Evolutionary conservation across 2,797 vertebrate species (phyloP).

Genomic region (Dermochelys coriacea): DNA sequence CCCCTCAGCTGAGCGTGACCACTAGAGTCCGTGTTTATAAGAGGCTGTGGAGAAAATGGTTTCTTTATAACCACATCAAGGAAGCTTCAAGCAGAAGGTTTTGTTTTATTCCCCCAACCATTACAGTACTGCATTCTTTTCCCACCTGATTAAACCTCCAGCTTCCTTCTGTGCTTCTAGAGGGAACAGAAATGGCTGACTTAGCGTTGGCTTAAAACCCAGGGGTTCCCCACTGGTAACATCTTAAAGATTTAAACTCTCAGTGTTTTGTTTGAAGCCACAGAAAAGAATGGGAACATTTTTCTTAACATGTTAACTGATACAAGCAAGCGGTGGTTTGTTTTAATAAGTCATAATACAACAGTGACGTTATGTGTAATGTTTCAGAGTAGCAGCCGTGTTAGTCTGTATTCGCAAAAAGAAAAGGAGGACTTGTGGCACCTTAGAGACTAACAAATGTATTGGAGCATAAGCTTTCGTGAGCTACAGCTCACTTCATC

Average conservation of each 20-base stretch:
- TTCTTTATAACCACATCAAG: not conserved
- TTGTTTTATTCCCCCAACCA: not conserved
- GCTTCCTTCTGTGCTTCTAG: not conserved
- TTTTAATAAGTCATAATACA: not conserved
- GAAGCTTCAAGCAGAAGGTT: not conserved
- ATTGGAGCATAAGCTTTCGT: no score
- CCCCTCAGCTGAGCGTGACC: not conserved
- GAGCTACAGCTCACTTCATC: no score
- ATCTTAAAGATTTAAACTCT: not conserved
- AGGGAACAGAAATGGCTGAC: not conserved
- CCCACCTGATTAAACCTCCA: slow-evolving; percentile 17
- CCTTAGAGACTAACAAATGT: no score
- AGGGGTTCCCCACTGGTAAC: not conserved
- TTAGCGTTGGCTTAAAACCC: not conserved
- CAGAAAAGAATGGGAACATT: not conserved
- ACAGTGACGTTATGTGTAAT: no score
- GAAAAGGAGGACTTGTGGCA: no score
- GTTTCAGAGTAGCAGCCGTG: no score
- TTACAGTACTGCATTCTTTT: not conserved
- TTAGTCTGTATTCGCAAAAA: no score
- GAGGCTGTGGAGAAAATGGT: not conserved
- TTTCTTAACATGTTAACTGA: not conserved
- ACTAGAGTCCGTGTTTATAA: not conserved
- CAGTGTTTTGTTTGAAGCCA: not conserved
- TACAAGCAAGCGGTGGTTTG: not conserved